Conservation (phyloP, 2,797 vertebrate genomes). For the Sphenodon punctatus region DNA sequence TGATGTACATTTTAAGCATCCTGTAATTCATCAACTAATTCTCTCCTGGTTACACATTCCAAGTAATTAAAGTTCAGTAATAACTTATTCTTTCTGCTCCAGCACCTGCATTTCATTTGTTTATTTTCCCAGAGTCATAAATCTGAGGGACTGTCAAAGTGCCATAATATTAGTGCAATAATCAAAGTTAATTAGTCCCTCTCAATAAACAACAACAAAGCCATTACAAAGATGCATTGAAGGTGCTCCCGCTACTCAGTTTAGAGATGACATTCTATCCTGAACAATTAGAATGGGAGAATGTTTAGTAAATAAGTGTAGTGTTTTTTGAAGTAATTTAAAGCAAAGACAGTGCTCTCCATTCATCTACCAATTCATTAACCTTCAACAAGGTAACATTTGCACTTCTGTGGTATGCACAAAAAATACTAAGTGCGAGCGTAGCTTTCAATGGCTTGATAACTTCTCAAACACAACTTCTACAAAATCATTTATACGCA, state of each 20-base stretch:
- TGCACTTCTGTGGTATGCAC: not conserved
- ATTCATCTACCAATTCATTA: constrained; percentile 43
- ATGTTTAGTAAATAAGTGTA: constrained; percentile 36
- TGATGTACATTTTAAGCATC: constrained; percentile 82
- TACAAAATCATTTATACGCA: not conserved
- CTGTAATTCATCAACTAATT: constrained; percentile 87
- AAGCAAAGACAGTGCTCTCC: constrained; percentile 29
- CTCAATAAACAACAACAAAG: constrained; percentile 84
- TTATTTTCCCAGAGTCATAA: constrained; percentile 97
- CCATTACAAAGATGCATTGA: constrained; percentile 75
- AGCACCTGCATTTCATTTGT: constrained; percentile 98
- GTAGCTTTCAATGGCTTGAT: not conserved
- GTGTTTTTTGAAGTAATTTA: constrained; percentile 40
- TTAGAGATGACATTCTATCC: constrained; percentile 56
- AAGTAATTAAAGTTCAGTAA: constrained; percentile 97
- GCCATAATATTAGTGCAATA: constrained; percentile 98
- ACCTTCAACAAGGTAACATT: constrained; percentile 13
- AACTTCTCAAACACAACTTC: not conserved
- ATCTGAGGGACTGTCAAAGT: constrained; percentile 95
- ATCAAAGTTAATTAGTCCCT: constrained; percentile 99
- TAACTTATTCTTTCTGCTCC: constrained; percentile 99
- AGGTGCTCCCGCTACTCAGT: constrained; percentile 66
- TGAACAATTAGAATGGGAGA: constrained; percentile 65
- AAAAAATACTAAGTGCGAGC: not conserved
- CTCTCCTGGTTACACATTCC: constrained; percentile 84